Percentiles rank a stretch among this genome's conserved stretches.
Evolutionary conservation across 2,888 invertebrate genomes (phyloP).

Genomic region (Drosophila limbata): DNA sequence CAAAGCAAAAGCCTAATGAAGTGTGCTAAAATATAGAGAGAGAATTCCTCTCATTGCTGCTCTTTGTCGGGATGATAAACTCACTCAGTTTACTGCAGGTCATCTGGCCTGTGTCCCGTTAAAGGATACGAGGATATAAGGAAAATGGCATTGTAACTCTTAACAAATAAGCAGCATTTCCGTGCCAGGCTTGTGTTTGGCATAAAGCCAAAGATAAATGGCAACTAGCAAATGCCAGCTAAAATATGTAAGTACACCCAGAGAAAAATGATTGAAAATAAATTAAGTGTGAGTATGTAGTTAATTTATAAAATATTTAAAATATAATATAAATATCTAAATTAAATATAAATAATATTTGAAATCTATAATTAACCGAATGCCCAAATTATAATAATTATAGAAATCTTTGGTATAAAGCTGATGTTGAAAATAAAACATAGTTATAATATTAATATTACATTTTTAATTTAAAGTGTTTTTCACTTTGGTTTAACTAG

Average conservation of each 20-base stretch:
- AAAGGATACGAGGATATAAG: slow-evolving; percentile 34
- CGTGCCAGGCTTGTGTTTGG: slow-evolving; percentile 69
- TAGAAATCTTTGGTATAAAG: background rate
- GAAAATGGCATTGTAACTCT: slow-evolving; percentile 61
- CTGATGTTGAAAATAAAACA: too few species aligned
- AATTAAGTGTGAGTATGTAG: too few species aligned
- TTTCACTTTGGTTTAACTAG: background rate
- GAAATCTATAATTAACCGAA: too few species aligned
- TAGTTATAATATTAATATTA: background rate
- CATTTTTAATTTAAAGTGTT: background rate
- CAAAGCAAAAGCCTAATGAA: slow-evolving; percentile 58
- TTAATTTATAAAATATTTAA: too few species aligned
- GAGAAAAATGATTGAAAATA: background rate
- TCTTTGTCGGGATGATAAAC: slow-evolving; percentile 58
- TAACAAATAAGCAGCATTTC: slow-evolving; percentile 78
- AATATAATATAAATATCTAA: too few species aligned
- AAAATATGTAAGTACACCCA: slow-evolving; percentile 46
- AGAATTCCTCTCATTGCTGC: background rate
- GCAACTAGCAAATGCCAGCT: slow-evolving; percentile 74
- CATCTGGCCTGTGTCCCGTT: slow-evolving; percentile 30
- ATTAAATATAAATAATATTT: background rate
- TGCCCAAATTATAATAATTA: background rate
- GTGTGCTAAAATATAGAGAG: slow-evolving; percentile 53
- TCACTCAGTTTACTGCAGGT: slow-evolving; percentile 70
- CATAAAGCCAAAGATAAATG: slow-evolving; percentile 80